A percentile compares a stretch with the other conserved stretches of the same genome.
Conservation (phyloP, 2,113 vertebrate species). For the Nycticorax nycticorax region DNA sequence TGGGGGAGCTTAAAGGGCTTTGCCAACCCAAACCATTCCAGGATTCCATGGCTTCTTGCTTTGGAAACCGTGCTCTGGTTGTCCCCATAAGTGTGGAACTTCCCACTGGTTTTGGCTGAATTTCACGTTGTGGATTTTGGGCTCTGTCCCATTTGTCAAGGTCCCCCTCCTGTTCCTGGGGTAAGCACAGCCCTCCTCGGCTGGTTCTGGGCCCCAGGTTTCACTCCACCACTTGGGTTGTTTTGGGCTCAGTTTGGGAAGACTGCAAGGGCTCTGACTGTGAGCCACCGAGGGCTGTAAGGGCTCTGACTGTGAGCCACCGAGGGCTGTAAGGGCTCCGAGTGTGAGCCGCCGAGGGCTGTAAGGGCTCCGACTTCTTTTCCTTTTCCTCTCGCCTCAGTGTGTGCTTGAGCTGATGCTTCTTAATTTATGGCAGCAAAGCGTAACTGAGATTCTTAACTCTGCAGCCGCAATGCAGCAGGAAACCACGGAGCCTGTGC, state of each 20-base stretch:
- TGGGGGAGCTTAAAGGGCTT: no score
- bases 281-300: neutral
- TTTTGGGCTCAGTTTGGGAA: fast-evolving
- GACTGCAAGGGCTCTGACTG: fast-evolving
- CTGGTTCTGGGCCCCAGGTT: neutral
- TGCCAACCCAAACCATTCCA: no score
- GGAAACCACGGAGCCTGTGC: neutral
- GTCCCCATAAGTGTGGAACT: neutral
- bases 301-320: no score
- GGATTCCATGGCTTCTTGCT: no score
- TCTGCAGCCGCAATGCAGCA: slow-evolving; percentile 3
- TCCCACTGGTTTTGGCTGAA: neutral
- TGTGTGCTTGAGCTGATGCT: neutral
- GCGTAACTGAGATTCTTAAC: neutral
- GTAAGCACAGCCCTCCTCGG: fast-evolving
- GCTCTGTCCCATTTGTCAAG: no score
- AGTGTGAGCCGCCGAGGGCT: neutral
- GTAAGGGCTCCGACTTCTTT: neutral
- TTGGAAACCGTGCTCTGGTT: neutral
- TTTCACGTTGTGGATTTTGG: neutral
- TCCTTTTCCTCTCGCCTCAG: neutral
- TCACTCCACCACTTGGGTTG: fast-evolving
- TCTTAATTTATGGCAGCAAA: neutral
- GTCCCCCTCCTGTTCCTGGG: neutral
- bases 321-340: no score